phyloP scores from a whole-genome alignment of 1,140 invertebrate genomes.

The Adoxophyes honmai region DNA sequence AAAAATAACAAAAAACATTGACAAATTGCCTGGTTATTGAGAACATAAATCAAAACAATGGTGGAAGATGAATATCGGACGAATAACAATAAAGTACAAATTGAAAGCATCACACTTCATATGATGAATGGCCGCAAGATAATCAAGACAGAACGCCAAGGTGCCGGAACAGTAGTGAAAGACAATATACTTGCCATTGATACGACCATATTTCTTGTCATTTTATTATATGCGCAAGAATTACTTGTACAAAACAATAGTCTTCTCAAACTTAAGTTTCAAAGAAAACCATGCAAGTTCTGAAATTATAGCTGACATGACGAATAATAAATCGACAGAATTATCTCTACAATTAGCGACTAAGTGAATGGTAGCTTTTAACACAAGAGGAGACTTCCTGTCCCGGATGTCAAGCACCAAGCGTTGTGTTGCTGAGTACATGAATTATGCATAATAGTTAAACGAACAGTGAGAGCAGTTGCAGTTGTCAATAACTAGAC shows the following conservation, averaged over 20 bases:
- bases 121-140: slow-evolving; percentile 32
- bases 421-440: slow-evolving; percentile 30
- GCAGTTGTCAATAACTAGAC: slow-evolving; percentile 14
- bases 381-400: slow-evolving; percentile 39
- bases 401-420: slow-evolving; percentile 38
- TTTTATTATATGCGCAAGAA: neutral
- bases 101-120: slow-evolving; percentile 31
- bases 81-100: slow-evolving; percentile 22
- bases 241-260: too few species aligned
- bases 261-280: too few species aligned
- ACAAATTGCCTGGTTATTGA: neutral
- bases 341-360: too few species aligned
- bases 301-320: too few species aligned
- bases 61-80: neutral
- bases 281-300: neutral
- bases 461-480: slow-evolving; percentile 19
- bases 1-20: neutral
- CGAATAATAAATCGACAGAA: too few species aligned
- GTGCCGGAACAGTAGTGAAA: slow-evolving; percentile 22
- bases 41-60: slow-evolving; percentile 10
- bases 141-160: slow-evolving; percentile 24
- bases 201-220: neutral
- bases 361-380: neutral
- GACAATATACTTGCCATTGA: slow-evolving; percentile 19
- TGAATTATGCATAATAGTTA: slow-evolving; percentile 48